phyloP scores from a whole-genome alignment of 2,113 vertebrate species.

The Naja naja region DNA sequence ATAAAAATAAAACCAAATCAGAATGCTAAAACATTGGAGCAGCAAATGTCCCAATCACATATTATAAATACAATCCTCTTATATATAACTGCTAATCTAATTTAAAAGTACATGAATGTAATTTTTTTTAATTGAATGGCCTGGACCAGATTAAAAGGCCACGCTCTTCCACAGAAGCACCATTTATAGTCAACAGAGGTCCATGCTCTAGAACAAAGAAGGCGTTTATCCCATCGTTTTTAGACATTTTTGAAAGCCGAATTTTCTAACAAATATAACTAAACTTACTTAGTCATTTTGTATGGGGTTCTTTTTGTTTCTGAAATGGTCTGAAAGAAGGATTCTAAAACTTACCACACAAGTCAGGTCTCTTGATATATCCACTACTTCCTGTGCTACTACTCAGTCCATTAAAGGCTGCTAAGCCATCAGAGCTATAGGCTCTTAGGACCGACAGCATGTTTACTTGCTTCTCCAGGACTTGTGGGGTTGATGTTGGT shows the following conservation, averaged over 20 bases:
- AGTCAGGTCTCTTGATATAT: constrained; percentile 94
- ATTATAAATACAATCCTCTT: constrained; percentile 60
- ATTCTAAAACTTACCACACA: constrained; percentile 90
- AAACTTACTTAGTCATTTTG: constrained; percentile 62
- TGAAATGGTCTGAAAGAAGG: constrained; percentile 71
- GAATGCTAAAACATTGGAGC: constrained; percentile 49
- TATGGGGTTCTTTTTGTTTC: constrained; percentile 56
- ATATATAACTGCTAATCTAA: constrained; percentile 54
- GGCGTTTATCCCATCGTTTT: constrained; percentile 59
- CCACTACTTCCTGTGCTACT: constrained; percentile 80
- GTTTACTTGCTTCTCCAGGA: constrained; percentile 93
- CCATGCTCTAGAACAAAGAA: constrained; percentile 57
- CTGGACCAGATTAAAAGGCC: constrained; percentile 29
- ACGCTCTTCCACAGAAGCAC: constrained; percentile 57
- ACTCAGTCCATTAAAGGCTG: constrained; percentile 93
- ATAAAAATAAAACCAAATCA: constrained; percentile 7
- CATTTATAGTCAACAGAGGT: constrained; percentile 60
- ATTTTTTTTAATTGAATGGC: constrained; percentile 46
- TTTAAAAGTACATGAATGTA: constrained; percentile 49
- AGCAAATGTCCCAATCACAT: constrained; percentile 54
- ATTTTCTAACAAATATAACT: constrained; percentile 61
- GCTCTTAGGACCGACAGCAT: constrained; percentile 97
- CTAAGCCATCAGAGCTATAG: constrained; percentile 92
- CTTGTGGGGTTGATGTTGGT: constrained; percentile 75
- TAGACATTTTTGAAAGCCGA: constrained; percentile 58